These are phyloP conservation scores for Rapana venosa DNA, from an alignment of 2,888 invertebrate species.

Conservation along the genomic window DNA sequence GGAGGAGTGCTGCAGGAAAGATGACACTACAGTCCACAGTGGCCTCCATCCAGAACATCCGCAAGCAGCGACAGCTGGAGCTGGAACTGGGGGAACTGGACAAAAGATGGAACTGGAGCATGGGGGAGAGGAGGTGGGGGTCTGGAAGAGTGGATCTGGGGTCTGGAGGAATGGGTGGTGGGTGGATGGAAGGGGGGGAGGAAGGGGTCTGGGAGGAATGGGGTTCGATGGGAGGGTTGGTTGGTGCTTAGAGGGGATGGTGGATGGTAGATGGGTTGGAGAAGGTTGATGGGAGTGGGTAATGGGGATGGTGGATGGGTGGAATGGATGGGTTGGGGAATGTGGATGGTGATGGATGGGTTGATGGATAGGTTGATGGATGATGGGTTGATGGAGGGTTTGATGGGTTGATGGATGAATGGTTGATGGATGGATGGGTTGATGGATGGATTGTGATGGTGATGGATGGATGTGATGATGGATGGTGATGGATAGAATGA, in stretches of 20 bases:
- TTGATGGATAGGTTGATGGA: not conserved
- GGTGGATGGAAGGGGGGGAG: not conserved
- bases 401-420: not conserved
- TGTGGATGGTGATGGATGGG: not conserved
- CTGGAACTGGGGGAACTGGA: slow-evolving; percentile 48
- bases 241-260: not conserved
- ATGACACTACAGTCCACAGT: slow-evolving; percentile 37
- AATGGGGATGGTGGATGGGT: not conserved
- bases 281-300: not conserved
- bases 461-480: not conserved
- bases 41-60: slow-evolving; percentile 49
- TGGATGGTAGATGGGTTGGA: not conserved
- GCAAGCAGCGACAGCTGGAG: slow-evolving; percentile 48
- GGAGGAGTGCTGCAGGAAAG: not conserved
- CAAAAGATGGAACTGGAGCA: slow-evolving; percentile 40
- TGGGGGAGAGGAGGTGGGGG: not conserved
- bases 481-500: not conserved
- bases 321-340: not conserved
- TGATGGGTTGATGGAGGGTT: not conserved
- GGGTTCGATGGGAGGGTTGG: not conserved
- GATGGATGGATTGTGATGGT: not conserved
- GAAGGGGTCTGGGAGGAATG: not conserved
- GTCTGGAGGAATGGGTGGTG: not conserved
- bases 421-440: not conserved
- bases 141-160: not conserved